Evolutionary conservation across 1,140 invertebrate species (phyloP).

Genomic region (Heliconius hermathena): DNA sequence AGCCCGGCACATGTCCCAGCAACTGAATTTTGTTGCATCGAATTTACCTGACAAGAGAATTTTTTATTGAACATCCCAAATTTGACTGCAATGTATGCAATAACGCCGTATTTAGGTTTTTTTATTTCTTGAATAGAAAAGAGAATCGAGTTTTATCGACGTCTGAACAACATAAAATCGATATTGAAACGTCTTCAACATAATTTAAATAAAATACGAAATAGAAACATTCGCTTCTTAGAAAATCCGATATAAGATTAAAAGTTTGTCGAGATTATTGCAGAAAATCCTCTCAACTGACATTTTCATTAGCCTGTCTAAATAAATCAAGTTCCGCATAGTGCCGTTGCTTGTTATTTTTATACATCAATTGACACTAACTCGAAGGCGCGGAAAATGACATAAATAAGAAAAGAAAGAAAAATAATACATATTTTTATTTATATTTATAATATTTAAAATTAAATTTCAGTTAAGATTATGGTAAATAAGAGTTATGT

Average conservation of each 20-base stretch:
- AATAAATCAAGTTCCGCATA: neutral
- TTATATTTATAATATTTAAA: too few relatives aligned
- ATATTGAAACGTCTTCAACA: neutral
- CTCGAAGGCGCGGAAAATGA: neutral
- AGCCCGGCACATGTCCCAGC: slow-evolving; percentile 85
- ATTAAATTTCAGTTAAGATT: too few relatives aligned
- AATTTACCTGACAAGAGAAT: slow-evolving; percentile 80
- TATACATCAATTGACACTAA: neutral
- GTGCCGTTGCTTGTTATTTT: neutral
- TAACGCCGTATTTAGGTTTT: too few relatives aligned
- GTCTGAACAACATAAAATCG: too few relatives aligned
- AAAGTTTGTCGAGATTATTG: neutral
- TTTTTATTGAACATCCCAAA: neutral
- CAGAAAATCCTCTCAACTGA: neutral
- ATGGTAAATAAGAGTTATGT: too few relatives aligned
- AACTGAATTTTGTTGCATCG: slow-evolving; percentile 84
- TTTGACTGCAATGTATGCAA: neutral
- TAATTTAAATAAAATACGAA: neutral
- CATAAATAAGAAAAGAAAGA: neutral
- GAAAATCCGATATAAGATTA: neutral
- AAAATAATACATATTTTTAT: too few relatives aligned
- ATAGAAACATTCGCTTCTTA: neutral
- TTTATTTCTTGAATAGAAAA: too few relatives aligned
- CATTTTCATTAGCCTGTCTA: neutral
- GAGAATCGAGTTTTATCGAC: too few relatives aligned